phyloP scores from a whole-genome alignment of 2,797 vertebrate genomes.

The Lithobates pipiens region DNA sequence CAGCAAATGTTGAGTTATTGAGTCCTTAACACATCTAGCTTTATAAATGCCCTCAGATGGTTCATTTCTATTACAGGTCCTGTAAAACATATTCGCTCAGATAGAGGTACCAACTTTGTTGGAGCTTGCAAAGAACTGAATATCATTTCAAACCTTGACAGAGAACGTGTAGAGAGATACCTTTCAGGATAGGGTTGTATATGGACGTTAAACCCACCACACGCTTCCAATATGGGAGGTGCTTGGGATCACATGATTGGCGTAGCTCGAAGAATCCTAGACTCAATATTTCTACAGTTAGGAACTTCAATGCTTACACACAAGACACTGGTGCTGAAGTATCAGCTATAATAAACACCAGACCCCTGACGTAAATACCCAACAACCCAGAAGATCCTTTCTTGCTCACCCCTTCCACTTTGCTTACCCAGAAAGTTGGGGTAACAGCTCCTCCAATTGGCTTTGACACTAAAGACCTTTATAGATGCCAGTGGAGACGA shows the following conservation, averaged over 20 bases:
- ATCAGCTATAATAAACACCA: too few species aligned
- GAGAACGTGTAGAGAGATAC: not conserved
- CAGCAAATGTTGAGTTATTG: not conserved
- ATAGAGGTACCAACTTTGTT: not conserved
- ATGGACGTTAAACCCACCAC: slow-evolving; percentile 48
- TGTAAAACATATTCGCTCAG: not conserved
- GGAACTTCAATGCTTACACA: not conserved
- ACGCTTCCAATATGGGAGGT: slow-evolving; percentile 11
- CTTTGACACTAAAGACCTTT: not conserved
- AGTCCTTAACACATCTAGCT: not conserved
- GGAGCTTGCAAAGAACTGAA: not conserved
- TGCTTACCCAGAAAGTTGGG: not conserved
- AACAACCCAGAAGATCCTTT: not conserved
- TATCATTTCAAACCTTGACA: too few species aligned
- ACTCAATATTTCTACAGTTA: not conserved
- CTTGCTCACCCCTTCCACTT: too few species aligned
- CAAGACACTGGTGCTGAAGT: too few species aligned
- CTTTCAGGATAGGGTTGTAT: not conserved
- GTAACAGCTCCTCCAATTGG: not conserved
- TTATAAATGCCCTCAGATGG: not conserved
- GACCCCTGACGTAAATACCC: slow-evolving; percentile 1
- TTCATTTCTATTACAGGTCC: not conserved
- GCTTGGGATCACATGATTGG: not conserved
- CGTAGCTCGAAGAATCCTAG: not conserved
- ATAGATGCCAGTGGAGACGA: too few species aligned